Base-by-base conservation (phyloP, 2,888 invertebrate genomes). In the Sesia apiformis region DNA sequence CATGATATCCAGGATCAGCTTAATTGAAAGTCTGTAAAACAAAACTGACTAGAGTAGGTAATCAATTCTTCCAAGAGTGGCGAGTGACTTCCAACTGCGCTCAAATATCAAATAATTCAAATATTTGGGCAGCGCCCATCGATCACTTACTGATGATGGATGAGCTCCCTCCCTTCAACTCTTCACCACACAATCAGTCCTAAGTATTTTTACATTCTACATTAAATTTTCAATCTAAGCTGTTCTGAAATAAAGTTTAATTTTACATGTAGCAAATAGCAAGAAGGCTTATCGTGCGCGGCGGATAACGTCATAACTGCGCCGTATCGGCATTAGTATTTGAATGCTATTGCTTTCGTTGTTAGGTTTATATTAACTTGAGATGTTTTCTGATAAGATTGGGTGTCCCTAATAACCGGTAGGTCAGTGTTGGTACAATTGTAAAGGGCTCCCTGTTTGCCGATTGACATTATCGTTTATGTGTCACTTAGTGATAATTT, bases 71-170 rank as follows among this genome's bases (percentile, higher is more conserved):
- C 23, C 23, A 23, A 23, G 40, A 52, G 51, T 52, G 40, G 39
- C 52, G 38, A 40, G n/a, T 40, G 38, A 40, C 39, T 23, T 40
- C 40, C n/a, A 39, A n/a, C 8, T 7, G 52, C 40, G 40, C 60
- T 63, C 70, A 64, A 68, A 71, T 81, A 83, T 83, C 80, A 76
- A 79, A 78, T 81, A 86, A 84, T 84, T 85, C 85, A 85, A 87
- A 86, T 86, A 87, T 87, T 86, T 85, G 78, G 78, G 78, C 79
- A 81, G 75, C 76, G 66, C 78, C 80, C 84, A 86, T 88, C 87
- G 79, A 87, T 88, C 87, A 87, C 79, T 81, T 79, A 76, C 78
- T 71, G 76, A 83, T 87, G 87, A 87, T 86, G 73, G 86, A 88
- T 88, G 74, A 75, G 73, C 69, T 72, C 70, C 73, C 76, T 76